Evolutionary conservation across 2,113 vertebrate genomes (phyloP).

Genomic region (Dicaeum eximium): DNA sequence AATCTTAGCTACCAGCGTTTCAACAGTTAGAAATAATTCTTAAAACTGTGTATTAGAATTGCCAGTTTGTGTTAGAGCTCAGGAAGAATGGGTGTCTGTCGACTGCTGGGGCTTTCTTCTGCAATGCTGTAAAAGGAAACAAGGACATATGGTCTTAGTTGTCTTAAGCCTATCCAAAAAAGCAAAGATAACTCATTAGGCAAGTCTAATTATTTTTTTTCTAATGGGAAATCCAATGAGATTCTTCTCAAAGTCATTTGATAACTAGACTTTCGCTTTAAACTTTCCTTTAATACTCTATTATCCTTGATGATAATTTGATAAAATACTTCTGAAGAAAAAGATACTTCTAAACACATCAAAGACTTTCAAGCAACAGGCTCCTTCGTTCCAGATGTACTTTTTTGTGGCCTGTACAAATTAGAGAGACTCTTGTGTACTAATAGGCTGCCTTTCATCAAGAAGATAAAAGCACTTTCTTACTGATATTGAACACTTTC

Average conservation of each 20-base stretch:
- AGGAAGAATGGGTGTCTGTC: not conserved
- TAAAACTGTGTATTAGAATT: not conserved
- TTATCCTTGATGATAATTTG: not conserved
- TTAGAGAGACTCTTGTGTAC: not conserved
- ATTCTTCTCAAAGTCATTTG: not conserved
- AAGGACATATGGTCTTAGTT: not conserved
- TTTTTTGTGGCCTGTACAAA: not conserved
- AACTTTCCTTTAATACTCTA: not conserved
- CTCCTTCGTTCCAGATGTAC: not conserved
- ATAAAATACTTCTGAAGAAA: not conserved
- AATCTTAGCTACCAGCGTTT: not conserved
- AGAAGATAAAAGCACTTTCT: not conserved
- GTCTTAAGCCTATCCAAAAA: not conserved
- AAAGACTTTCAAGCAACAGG: not conserved
- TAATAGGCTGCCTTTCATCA: not conserved
- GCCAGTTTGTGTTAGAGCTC: not conserved
- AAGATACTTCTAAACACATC: not conserved
- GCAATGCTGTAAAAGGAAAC: not conserved
- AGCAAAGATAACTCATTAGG: not conserved
- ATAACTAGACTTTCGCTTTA: not conserved
- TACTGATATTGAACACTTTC: not conserved
- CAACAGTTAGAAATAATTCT: not conserved
- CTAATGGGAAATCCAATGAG: not conserved
- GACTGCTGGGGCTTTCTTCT: fast-evolving
- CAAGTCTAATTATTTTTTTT: not conserved